These are phyloP conservation scores for Noctua comes DNA, from an alignment of 2,888 invertebrate species.

Conservation along the genomic window DNA sequence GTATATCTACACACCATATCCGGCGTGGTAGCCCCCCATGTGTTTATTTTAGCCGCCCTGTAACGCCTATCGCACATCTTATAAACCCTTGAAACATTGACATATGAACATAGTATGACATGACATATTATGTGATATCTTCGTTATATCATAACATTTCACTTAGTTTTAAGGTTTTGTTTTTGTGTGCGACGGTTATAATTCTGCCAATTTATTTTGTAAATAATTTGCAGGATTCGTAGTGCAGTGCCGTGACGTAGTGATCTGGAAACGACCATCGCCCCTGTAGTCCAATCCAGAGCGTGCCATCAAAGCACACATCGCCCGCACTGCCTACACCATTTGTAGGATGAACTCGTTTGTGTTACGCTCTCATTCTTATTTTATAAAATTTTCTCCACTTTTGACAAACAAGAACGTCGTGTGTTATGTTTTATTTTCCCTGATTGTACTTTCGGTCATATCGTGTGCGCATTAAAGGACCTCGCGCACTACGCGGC, in stretches of 20 bases:
- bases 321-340: constrained; percentile 70
- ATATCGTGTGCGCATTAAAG: not conserved
- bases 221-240: constrained; percentile 65
- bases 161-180: not conserved
- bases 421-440: not conserved
- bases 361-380: constrained; percentile 30
- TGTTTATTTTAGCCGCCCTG: not conserved
- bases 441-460: not conserved
- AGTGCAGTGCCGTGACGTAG: constrained; percentile 75
- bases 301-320: constrained; percentile 67
- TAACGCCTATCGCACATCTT: not conserved
- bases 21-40: not conserved
- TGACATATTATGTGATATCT: too few relatives aligned
- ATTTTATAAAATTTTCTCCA: not conserved
- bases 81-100: not conserved
- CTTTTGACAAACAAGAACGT: not conserved
- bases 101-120: not conserved
- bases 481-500: too few relatives aligned
- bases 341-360: constrained; percentile 75
- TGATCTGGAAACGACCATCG: constrained; percentile 70
- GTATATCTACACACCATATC: not conserved
- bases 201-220: not conserved
- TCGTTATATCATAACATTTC: not conserved
- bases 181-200: not conserved
- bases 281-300: constrained; percentile 50